Conservation (phyloP, 2,113 vertebrate genomes). For the Chroicocephalus ridibundus region DNA sequence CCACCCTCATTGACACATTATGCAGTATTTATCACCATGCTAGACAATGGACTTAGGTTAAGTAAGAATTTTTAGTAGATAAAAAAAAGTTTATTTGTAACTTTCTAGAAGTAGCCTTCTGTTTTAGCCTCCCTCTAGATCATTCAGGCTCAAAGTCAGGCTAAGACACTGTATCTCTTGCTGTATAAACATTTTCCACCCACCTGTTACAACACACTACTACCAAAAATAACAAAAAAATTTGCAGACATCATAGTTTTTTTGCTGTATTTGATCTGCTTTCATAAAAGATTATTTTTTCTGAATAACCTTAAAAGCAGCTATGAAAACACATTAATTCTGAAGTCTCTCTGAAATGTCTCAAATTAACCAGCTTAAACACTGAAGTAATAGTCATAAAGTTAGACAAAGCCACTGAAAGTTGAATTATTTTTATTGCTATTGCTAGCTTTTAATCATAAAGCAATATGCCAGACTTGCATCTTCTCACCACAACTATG, state of each 20-base stretch:
- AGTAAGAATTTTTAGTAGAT: background rate
- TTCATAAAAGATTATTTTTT: background rate
- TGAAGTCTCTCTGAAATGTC: background rate
- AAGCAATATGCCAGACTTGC: rapidly evolving
- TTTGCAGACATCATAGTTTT: background rate
- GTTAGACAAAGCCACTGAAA: background rate
- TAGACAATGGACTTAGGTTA: background rate
- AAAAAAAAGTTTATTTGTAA: background rate
- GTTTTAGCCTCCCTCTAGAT: background rate
- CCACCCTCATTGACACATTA: background rate
- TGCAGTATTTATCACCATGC: background rate
- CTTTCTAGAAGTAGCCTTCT: background rate
- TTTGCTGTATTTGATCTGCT: background rate
- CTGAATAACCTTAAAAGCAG: background rate
- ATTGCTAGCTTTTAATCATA: background rate
- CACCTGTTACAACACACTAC: background rate
- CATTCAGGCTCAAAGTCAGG: background rate
- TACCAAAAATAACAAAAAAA: background rate
- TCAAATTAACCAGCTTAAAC: background rate
- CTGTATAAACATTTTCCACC: background rate
- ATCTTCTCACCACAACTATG: background rate
- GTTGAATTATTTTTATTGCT: background rate
- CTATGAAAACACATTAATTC: background rate
- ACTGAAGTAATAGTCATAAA: background rate
- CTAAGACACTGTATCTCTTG: background rate